These are phyloP conservation scores for Aspidiotus destructor DNA, from an alignment of 2,888 invertebrate species.

Conservation along the genomic window DNA sequence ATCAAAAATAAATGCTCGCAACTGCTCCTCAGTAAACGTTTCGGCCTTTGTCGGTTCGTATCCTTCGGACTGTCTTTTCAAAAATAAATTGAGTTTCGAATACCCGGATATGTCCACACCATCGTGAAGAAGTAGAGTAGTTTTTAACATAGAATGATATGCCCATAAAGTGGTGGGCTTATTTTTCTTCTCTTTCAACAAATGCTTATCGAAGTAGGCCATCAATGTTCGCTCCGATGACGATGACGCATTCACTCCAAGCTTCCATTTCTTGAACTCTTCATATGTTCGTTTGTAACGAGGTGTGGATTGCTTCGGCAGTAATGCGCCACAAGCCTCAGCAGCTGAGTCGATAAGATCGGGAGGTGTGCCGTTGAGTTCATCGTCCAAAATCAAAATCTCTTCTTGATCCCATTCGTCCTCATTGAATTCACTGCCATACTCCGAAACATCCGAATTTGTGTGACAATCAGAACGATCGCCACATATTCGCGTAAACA, in stretches of 20 bases:
- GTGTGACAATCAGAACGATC: too few relatives aligned
- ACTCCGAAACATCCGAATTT: too few relatives aligned
- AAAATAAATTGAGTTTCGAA: background rate
- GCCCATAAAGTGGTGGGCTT: constrained; percentile 20
- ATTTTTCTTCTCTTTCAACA: constrained; percentile 8
- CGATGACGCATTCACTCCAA: background rate
- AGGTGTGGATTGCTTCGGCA: constrained; percentile 6
- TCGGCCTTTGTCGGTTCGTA: constrained; percentile 6
- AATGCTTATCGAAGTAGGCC: constrained; percentile 1
- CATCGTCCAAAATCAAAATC: too few relatives aligned
- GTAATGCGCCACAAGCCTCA: too few relatives aligned
- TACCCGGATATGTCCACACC: constrained; percentile 8
- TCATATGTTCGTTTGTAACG: constrained; percentile 4
- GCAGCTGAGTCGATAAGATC: too few relatives aligned
- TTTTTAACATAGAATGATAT: constrained; percentile 13
- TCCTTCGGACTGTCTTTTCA: constrained; percentile 15
- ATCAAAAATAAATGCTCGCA: constrained; percentile 6
- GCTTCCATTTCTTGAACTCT: constrained; percentile 3
- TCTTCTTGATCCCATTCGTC: too few relatives aligned
- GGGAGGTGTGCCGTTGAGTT: too few relatives aligned
- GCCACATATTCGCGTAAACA: too few relatives aligned
- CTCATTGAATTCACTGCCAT: too few relatives aligned
- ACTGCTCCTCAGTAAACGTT: constrained; percentile 6
- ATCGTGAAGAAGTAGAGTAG: background rate
- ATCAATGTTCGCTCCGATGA: constrained; percentile 5